Conservation (phyloP, 2,113 vertebrate species). For the Apeltes quadracus region DNA sequence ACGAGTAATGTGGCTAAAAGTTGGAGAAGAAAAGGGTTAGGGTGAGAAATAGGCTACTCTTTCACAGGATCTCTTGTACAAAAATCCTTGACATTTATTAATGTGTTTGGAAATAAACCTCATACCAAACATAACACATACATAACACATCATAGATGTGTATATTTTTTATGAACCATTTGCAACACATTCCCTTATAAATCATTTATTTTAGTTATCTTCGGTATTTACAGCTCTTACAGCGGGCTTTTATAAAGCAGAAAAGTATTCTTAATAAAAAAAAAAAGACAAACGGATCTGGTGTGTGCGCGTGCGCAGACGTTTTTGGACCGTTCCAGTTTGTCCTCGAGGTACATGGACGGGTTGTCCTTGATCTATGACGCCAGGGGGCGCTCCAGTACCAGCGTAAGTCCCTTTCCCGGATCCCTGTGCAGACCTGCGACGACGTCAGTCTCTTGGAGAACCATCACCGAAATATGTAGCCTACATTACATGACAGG, state of each 20-base stretch:
- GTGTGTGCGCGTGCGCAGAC: neutral
- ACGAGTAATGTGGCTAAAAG: neutral
- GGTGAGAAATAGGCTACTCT: too few species aligned
- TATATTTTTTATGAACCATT: neutral
- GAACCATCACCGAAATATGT: conserved; percentile 15
- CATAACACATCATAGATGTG: neutral
- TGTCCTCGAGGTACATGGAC: neutral
- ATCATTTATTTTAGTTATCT: neutral
- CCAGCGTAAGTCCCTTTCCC: neutral
- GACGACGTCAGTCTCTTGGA: conserved; percentile 28
- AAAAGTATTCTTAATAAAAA: neutral
- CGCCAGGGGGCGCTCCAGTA: conserved; percentile 49
- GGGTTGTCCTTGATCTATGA: neutral
- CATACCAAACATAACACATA: too few species aligned
- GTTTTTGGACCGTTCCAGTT: conserved; percentile 35
- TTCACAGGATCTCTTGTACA: neutral
- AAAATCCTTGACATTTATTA: too few species aligned
- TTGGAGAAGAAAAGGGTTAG: too few species aligned
- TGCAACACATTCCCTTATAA: neutral
- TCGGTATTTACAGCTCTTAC: neutral
- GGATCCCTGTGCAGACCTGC: conserved; percentile 30
- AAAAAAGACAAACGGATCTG: neutral
- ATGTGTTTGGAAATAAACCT: neutral
- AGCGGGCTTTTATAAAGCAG: neutral
- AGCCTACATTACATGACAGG: conserved; percentile 29